Percentiles rank a stretch among this genome's conserved stretches.
Evolutionary conservation across 2,797 vertebrate species (phyloP).

Genomic region (Betta splendens): DNA sequence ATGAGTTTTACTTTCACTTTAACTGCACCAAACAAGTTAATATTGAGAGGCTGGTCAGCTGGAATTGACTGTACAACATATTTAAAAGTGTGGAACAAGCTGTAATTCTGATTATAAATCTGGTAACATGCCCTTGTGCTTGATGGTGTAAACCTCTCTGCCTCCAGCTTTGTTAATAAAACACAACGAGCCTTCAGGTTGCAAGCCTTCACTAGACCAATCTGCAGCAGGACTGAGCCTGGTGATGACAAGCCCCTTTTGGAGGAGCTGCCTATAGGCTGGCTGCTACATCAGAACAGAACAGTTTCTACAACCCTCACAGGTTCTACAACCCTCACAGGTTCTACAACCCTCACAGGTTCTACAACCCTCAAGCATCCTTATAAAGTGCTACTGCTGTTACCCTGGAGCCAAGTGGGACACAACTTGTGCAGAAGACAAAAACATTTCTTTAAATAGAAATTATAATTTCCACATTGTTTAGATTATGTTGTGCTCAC

Average conservation of each 20-base stretch:
- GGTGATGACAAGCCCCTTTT: constrained; percentile 23
- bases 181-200: constrained; percentile 37
- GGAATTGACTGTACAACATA: constrained; percentile 29
- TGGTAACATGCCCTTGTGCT: constrained; percentile 38
- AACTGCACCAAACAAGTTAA: constrained; percentile 12
- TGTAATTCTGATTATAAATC: constrained; percentile 52
- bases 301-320: constrained; percentile 11
- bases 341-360: constrained; percentile 11
- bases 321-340: neutral
- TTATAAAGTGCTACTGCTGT: too few relatives aligned
- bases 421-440: too few relatives aligned
- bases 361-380: neutral
- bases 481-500: too few relatives aligned
- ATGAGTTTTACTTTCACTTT: constrained; percentile 21
- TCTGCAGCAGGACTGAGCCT: constrained; percentile 25
- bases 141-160: constrained; percentile 34
- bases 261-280: constrained; percentile 22
- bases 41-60: constrained; percentile 26
- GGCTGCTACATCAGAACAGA: constrained; percentile 17
- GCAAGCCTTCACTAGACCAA: constrained; percentile 25
- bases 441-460: too few relatives aligned
- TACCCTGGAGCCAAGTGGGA: too few relatives aligned
- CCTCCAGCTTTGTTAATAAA: constrained; percentile 45
- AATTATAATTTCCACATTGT: too few relatives aligned
- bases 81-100: constrained; percentile 33